Conservation (phyloP, 2,113 vertebrate species). For the Phylloscopus whistleri region DNA sequence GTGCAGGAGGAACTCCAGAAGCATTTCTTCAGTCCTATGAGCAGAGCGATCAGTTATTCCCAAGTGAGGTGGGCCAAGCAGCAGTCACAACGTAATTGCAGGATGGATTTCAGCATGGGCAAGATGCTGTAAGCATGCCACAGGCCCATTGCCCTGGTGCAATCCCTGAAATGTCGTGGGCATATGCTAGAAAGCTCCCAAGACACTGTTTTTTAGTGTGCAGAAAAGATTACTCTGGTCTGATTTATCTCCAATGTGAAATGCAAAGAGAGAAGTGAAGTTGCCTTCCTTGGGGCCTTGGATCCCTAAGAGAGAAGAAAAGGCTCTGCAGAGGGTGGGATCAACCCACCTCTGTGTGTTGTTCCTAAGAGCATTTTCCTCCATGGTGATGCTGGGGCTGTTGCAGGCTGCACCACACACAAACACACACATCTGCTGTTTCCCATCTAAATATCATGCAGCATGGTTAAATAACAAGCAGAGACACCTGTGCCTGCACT, state of each 20-base stretch:
- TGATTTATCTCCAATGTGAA: background rate
- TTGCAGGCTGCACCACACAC: background rate
- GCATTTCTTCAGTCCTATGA: background rate
- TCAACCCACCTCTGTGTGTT: background rate
- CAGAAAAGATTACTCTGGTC: background rate
- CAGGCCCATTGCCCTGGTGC: background rate
- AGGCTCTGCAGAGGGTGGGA: background rate
- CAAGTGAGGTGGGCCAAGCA: accelerated
- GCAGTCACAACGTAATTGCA: accelerated
- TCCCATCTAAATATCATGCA: background rate
- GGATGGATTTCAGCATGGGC: background rate
- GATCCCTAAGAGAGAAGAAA: background rate
- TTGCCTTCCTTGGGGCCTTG: background rate
- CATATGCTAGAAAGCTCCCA: background rate
- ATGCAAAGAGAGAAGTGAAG: background rate
- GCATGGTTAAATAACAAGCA: constrained; percentile 17
- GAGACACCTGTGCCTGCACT: background rate
- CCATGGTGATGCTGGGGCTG: background rate
- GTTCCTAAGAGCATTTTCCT: background rate
- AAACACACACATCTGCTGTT: background rate
- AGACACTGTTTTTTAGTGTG: background rate
- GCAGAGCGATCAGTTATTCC: background rate
- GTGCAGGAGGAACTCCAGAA: background rate
- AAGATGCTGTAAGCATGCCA: background rate
- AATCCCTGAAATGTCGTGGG: background rate